A percentile compares a stretch with the other conserved stretches of the same genome.
These are phyloP conservation scores for Corythaeola cristata DNA, from an alignment of 2,113 vertebrate species.

Conservation along the genomic window DNA sequence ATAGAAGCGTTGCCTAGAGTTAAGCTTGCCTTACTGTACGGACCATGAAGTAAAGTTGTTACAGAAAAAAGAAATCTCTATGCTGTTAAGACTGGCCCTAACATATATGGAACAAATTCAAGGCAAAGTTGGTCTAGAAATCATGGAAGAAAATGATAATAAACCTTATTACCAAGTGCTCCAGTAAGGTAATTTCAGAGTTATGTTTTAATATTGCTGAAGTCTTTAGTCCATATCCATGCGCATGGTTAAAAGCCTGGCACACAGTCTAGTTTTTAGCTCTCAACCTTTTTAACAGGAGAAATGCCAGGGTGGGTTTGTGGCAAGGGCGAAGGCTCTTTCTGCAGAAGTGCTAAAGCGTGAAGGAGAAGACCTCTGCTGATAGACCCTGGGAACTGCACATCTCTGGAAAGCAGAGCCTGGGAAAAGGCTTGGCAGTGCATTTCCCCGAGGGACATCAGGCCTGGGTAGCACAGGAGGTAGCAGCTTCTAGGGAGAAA, in stretches of 20 bases:
- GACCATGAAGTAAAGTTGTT: not conserved
- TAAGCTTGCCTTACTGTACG: not conserved
- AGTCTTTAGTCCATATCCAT: not conserved
- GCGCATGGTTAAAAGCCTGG: not conserved
- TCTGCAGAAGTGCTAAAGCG: not conserved
- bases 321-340: not conserved
- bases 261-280: not conserved
- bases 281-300: not conserved
- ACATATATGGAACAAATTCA: not conserved
- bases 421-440: not conserved
- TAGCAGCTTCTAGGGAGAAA: not conserved
- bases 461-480: not conserved
- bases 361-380: constrained; percentile 43
- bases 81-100: not conserved
- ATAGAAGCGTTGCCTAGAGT: not conserved
- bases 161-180: not conserved
- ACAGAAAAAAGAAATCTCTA: not conserved
- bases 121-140: not conserved
- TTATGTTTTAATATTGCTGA: not conserved
- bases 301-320: not conserved
- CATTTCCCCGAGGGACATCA: rapidly evolving
- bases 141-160: not conserved
- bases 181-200: not conserved
- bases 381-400: constrained; percentile 10
- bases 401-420: not conserved